phyloP scores from a whole-genome alignment of 2,888 invertebrate genomes.

The Anagyrus pseudococci region DNA sequence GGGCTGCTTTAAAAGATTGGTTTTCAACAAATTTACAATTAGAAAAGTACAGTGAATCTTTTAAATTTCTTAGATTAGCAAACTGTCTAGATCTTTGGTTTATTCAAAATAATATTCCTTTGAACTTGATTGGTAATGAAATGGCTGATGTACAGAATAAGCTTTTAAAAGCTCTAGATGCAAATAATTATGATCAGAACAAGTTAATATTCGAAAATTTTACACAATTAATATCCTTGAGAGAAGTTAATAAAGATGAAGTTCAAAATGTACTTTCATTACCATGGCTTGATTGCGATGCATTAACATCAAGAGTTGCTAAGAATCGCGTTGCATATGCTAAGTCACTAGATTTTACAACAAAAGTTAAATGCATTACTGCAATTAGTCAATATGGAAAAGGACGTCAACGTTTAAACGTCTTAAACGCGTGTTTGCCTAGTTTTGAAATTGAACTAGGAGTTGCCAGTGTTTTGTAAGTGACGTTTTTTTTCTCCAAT shows the following conservation, averaged over 20 bases:
- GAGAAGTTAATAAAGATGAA: conserved; percentile 45
- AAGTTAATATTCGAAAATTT: conserved; percentile 48
- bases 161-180: conserved; percentile 40
- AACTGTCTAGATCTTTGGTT: conserved; percentile 45
- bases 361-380: conserved; percentile 49
- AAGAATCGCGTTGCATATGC: conserved; percentile 43
- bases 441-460: conserved; percentile 47
- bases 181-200: conserved; percentile 35
- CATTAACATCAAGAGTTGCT: conserved; percentile 40
- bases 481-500: conserved; percentile 21
- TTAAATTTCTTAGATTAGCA: conserved; percentile 44
- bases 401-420: conserved; percentile 46
- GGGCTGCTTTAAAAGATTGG: conserved; percentile 45
- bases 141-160: conserved; percentile 38
- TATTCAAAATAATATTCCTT: conserved; percentile 37
- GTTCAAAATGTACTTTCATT: conserved; percentile 50
- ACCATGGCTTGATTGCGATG: conserved; percentile 45
- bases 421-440: conserved; percentile 47
- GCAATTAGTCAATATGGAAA: conserved; percentile 47
- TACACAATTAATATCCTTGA: conserved; percentile 47
- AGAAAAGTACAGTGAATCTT: conserved; percentile 42
- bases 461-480: conserved; percentile 50
- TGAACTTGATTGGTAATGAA: conserved; percentile 44
- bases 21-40: conserved; percentile 39
- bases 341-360: conserved; percentile 46